Conservation (phyloP, 1,140 invertebrate species). For the Drosophila parvula region DNA sequence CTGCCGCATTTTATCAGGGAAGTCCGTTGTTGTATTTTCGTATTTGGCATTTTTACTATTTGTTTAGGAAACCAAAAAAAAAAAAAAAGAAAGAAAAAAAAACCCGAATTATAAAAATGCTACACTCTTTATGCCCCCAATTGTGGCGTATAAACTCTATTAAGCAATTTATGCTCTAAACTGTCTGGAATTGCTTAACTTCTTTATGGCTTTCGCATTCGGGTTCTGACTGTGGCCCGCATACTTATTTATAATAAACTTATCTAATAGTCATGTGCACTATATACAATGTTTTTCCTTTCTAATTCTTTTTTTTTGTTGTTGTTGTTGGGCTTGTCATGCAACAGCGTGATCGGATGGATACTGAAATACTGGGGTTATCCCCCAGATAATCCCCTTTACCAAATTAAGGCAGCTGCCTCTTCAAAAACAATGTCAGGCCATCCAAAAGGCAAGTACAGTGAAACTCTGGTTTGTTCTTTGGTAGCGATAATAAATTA, state of each 20-base stretch:
- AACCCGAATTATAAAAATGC: constrained; percentile 36
- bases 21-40: not conserved
- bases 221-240: constrained; percentile 35
- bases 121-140: constrained; percentile 59
- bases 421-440: constrained; percentile 50
- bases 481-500: too few relatives aligned
- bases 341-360: constrained; percentile 34
- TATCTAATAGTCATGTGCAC: constrained; percentile 74
- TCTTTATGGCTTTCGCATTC: constrained; percentile 60
- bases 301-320: constrained; percentile 11
- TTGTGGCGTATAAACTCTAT: constrained; percentile 62
- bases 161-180: constrained; percentile 76
- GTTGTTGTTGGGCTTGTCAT: constrained; percentile 34
- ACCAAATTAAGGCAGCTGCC: constrained; percentile 9
- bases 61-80: too few relatives aligned
- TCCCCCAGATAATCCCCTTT: constrained; percentile 14
- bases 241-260: constrained; percentile 74
- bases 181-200: constrained; percentile 72
- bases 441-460: constrained; percentile 17
- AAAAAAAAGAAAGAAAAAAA: constrained; percentile 1
- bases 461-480: too few relatives aligned
- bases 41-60: constrained; percentile 1
- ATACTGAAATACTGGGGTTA: constrained; percentile 5
- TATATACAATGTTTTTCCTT: constrained; percentile 13
- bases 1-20: constrained; percentile 15